These are phyloP conservation scores for Drosophila tani DNA, from an alignment of 1,140 invertebrate species.

Conservation along the genomic window DNA sequence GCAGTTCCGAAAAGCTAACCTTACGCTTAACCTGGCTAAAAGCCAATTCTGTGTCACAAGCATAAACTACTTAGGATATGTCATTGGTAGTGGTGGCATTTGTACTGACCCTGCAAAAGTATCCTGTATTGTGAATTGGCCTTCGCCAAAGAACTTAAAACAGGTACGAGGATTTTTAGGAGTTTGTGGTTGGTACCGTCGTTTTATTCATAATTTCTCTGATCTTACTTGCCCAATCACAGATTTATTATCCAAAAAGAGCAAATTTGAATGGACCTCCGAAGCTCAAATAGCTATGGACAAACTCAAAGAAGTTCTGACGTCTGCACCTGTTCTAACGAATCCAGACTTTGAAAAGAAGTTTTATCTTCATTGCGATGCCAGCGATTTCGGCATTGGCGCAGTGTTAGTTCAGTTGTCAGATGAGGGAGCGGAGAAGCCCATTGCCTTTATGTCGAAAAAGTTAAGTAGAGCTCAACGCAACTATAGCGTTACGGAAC, in stretches of 20 bases:
- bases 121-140: no score
- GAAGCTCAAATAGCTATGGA: conserved; percentile 13
- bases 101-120: no score
- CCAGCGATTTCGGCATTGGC: background rate
- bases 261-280: conserved; percentile 7
- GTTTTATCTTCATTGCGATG: no score
- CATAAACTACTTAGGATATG: no score
- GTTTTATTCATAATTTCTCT: background rate
- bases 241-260: conserved; percentile 1
- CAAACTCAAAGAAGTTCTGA: background rate
- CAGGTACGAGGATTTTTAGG: no score
- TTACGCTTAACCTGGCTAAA: no score
- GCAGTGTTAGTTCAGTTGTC: background rate
- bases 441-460: no score
- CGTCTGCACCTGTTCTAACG: background rate
- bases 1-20: no score
- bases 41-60: no score
- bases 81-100: no score
- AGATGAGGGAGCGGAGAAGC: background rate
- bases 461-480: background rate
- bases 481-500: background rate
- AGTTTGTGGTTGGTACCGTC: background rate
- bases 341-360: conserved; percentile 4
- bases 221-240: conserved; percentile 6
- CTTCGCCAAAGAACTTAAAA: no score